Evolutionary conservation across 1,140 invertebrate genomes (phyloP).

Genomic region (Drosophila arizonae): DNA sequence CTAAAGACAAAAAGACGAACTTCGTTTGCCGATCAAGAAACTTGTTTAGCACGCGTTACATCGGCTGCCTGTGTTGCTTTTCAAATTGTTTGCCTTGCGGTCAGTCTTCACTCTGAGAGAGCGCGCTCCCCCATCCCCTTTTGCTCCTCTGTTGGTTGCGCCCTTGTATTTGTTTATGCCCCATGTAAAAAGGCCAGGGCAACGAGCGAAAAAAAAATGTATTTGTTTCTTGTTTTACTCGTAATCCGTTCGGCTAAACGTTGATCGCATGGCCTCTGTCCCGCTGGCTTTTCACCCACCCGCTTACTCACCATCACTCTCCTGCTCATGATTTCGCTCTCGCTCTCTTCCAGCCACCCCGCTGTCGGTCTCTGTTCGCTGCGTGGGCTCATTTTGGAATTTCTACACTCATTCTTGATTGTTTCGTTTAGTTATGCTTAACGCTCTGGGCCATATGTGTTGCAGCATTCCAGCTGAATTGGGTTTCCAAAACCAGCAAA

Average conservation of each 20-base stretch:
- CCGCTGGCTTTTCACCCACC: not conserved
- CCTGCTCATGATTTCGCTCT: not conserved
- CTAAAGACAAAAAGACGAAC: slow-evolving; percentile 59
- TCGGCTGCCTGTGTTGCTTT: slow-evolving; percentile 77
- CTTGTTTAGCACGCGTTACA: slow-evolving; percentile 81
- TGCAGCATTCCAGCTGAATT: slow-evolving; percentile 74
- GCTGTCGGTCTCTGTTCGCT: slow-evolving; percentile 40
- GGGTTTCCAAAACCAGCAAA: slow-evolving; percentile 44
- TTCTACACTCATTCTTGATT: slow-evolving; percentile 81
- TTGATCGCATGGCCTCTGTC: slow-evolving; percentile 45
- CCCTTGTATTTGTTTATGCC: slow-evolving; percentile 63
- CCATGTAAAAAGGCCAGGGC: slow-evolving; percentile 46
- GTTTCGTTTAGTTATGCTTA: slow-evolving; percentile 76
- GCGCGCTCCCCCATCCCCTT: not conserved
- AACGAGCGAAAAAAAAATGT: slow-evolving; percentile 19
- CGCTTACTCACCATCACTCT: not conserved
- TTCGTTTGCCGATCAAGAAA: slow-evolving; percentile 60
- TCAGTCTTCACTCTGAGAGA: slow-evolving; percentile 37
- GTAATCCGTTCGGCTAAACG: slow-evolving; percentile 65
- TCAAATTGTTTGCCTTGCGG: slow-evolving; percentile 72
- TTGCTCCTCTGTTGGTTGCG: not conserved
- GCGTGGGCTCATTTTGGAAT: slow-evolving; percentile 80
- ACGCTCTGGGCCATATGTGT: slow-evolving; percentile 76
- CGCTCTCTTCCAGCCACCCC: not conserved
- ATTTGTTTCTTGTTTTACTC: slow-evolving; percentile 38